Conservation (phyloP, 2,797 vertebrate species). For the Peromyscus melanophrys region DNA sequence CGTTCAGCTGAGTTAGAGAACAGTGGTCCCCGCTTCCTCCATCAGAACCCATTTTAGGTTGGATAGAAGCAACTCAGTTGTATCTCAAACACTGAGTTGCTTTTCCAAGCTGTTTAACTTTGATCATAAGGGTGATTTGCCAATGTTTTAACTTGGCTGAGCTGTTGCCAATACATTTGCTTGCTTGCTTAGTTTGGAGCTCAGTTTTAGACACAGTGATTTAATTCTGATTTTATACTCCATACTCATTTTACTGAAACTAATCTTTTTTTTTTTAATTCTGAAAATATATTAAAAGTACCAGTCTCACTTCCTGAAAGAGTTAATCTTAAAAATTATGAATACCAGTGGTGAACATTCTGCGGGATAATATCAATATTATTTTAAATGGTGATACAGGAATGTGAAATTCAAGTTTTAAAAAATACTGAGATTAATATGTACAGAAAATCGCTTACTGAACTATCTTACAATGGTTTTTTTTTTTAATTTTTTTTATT, state of each 20-base stretch:
- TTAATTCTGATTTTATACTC: slow-evolving; percentile 1
- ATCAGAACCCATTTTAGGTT: slow-evolving; percentile 20
- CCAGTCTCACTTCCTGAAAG: neutral
- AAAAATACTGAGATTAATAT: slow-evolving; percentile 14
- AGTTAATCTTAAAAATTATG: slow-evolving; percentile 19
- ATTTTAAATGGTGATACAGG: neutral
- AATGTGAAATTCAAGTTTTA: slow-evolving; percentile 6
- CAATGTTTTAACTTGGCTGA: slow-evolving; percentile 47
- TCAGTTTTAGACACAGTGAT: slow-evolving; percentile 37
- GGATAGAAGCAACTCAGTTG: slow-evolving; percentile 8
- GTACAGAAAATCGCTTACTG: neutral
- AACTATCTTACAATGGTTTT: neutral
- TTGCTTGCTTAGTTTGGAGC: slow-evolving; percentile 18
- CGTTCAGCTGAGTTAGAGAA: neutral
- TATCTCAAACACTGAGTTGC: slow-evolving; percentile 7
- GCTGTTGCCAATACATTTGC: slow-evolving; percentile 28
- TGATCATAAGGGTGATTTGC: slow-evolving; percentile 45
- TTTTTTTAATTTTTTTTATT: neutral
- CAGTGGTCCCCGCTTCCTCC: neutral
- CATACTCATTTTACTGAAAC: slow-evolving; percentile 47
- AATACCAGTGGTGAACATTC: slow-evolving; percentile 7
- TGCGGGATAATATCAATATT: slow-evolving; percentile 22
- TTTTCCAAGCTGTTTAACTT: slow-evolving; percentile 55
- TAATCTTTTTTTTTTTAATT: neutral
- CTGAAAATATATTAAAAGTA: slow-evolving; percentile 32